phyloP scores from a whole-genome alignment of 2,888 invertebrate genomes.

The Temnothorax ravouxi region DNA sequence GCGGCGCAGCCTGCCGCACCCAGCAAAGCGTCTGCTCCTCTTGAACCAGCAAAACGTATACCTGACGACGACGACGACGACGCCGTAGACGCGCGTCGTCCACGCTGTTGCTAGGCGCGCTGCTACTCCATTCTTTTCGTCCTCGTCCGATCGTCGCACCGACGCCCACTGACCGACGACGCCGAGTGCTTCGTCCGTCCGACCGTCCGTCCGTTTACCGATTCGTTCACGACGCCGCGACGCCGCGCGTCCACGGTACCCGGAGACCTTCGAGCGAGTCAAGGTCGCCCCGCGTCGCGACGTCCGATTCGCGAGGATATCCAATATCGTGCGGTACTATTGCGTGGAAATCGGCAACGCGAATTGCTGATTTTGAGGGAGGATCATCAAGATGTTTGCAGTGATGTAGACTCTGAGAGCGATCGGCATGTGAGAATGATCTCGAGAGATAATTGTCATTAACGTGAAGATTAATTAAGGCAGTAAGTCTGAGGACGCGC shows the following conservation, averaged over 20 bases:
- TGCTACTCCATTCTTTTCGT: constrained; percentile 25
- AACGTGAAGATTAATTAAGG: not conserved
- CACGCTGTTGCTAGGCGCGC: constrained; percentile 75
- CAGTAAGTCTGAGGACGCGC: not conserved
- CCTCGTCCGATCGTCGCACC: constrained; percentile 26
- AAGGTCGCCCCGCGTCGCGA: constrained; percentile 44
- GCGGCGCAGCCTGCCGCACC: constrained; percentile 85
- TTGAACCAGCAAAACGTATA: constrained; percentile 75
- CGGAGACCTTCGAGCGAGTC: constrained; percentile 44
- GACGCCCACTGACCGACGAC: constrained; percentile 36
- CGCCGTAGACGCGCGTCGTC: constrained; percentile 61
- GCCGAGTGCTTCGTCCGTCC: not conserved
- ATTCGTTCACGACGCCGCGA: constrained; percentile 23
- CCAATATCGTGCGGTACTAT: not conserved
- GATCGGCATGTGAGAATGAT: not conserved
- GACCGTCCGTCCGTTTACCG: not conserved
- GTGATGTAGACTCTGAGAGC: constrained; percentile 7
- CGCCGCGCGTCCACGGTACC: constrained; percentile 35
- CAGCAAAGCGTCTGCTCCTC: constrained; percentile 81
- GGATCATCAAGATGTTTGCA: not conserved
- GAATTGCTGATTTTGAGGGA: not conserved
- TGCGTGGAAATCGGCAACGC: not conserved
- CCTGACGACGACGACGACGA: constrained; percentile 70
- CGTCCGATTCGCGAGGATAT: not conserved
- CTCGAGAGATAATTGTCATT: not conserved